Percentiles rank a stretch among this genome's conserved stretches.
phyloP scores from a whole-genome alignment of 2,797 vertebrate species.

The Enteromius fasciolatus region DNA sequence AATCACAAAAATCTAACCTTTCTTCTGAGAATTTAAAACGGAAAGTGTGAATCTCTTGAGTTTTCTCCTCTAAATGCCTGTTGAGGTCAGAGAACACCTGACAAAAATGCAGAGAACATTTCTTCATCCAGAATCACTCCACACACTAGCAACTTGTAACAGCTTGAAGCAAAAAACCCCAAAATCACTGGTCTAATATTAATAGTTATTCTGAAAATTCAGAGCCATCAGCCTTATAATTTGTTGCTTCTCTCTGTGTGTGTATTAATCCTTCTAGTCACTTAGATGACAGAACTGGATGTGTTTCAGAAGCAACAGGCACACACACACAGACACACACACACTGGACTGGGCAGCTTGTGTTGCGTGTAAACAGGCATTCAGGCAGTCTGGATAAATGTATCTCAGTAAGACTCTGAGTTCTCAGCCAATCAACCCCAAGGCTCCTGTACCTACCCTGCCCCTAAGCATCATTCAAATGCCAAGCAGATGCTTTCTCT shows the following conservation, averaged over 20 bases:
- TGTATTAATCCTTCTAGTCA: slow-evolving; percentile 35
- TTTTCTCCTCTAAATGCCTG: no score
- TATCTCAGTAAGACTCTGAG: slow-evolving; percentile 65
- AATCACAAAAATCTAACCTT: no score
- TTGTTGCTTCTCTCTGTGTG: slow-evolving; percentile 61
- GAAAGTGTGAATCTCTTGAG: no score
- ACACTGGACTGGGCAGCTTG: slow-evolving; percentile 70
- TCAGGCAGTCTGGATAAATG: slow-evolving; percentile 68
- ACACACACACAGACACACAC: slow-evolving; percentile 31
- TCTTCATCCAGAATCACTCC: no score
- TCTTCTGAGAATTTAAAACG: no score
- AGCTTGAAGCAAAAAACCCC: background rate
- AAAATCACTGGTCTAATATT: slow-evolving; percentile 78
- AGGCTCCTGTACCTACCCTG: slow-evolving; percentile 75
- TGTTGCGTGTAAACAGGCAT: slow-evolving; percentile 79
- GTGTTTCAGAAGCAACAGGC: slow-evolving; percentile 54
- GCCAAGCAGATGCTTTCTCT: slow-evolving; percentile 76
- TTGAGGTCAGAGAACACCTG: no score
- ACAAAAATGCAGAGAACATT: no score
- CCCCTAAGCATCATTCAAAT: slow-evolving; percentile 80
- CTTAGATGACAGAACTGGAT: slow-evolving; percentile 49
- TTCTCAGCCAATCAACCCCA: slow-evolving; percentile 77
- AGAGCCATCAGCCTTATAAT: slow-evolving; percentile 83
- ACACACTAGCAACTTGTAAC: background rate
- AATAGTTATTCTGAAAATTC: slow-evolving; percentile 81